These are phyloP conservation scores for Alectoris magna DNA, from an alignment of 2,797 vertebrate species.

Conservation along the genomic window DNA sequence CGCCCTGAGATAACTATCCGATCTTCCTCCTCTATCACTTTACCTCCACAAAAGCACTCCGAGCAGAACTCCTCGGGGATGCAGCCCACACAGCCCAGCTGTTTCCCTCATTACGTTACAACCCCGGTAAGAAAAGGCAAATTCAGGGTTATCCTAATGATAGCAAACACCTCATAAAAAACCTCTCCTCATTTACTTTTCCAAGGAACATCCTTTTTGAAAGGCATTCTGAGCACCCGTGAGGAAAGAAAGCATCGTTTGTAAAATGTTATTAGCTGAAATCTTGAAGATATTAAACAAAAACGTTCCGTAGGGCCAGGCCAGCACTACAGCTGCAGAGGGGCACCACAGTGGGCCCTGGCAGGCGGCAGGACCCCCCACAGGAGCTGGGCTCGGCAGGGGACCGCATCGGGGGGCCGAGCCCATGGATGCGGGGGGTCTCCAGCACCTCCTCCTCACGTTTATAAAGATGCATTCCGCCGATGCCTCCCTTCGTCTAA, in stretches of 20 bases:
- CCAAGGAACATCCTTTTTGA: constrained; percentile 74
- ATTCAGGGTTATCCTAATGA: constrained; percentile 79
- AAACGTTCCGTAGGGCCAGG: not conserved
- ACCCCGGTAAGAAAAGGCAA: constrained; percentile 72
- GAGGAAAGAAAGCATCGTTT: constrained; percentile 73
- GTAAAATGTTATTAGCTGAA: constrained; percentile 70
- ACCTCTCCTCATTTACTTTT: constrained; percentile 75
- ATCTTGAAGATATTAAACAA: constrained; percentile 63
- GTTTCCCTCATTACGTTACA: constrained; percentile 77
- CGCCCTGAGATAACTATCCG: constrained; percentile 19
- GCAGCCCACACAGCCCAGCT: constrained; percentile 76
- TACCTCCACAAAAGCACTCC: not conserved
- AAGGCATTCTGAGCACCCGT: constrained; percentile 38
- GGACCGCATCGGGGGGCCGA: too few species aligned
- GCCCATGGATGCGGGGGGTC: too few species aligned
- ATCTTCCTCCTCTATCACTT: constrained; percentile 45
- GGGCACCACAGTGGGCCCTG: not conserved
- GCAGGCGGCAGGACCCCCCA: fast-evolving
- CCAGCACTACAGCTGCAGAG: not conserved
- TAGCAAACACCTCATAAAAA: constrained; percentile 81
- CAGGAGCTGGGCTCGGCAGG: not conserved
- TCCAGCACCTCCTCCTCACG: not conserved
- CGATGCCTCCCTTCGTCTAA: fast-evolving
- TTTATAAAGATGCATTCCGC: not conserved
- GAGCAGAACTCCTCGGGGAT: constrained; percentile 55